Conservation (phyloP, 2,113 vertebrate species). For the Peromyscus leucopus region DNA sequence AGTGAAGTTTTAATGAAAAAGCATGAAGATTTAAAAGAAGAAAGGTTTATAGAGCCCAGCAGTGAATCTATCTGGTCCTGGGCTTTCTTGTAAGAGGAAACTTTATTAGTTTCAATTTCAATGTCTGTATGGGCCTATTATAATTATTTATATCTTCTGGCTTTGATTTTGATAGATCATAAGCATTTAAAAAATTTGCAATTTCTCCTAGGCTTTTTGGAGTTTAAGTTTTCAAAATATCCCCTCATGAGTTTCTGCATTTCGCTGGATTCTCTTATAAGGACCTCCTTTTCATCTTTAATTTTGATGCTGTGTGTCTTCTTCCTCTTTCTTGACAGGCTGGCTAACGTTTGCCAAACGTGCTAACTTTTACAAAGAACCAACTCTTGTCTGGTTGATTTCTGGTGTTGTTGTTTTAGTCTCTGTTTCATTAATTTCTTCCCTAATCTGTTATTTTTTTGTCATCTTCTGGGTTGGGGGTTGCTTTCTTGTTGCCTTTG, state of each 20-base stretch:
- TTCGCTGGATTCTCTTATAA: not conserved
- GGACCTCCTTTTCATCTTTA: accelerated
- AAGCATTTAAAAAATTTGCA: not conserved
- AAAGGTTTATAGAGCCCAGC: not conserved
- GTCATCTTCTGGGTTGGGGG: not conserved
- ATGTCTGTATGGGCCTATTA: not conserved
- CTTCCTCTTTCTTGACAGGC: not conserved
- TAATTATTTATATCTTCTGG: not conserved
- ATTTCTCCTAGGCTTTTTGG: not conserved
- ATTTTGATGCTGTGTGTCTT: not conserved
- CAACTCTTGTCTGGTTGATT: not conserved
- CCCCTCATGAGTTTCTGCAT: not conserved
- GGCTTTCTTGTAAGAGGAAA: not conserved
- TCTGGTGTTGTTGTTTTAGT: not conserved
- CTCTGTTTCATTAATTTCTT: not conserved
- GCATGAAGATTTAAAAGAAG: not conserved
- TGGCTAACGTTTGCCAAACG: not conserved
- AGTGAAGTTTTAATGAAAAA: not conserved
- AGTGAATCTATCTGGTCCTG: not conserved
- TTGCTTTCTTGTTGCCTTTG: not conserved
- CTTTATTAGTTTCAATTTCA: not conserved
- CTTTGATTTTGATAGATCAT: not conserved
- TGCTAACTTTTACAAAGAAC: not conserved
- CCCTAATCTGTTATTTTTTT: not conserved
- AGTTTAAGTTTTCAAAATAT: not conserved